phyloP scores from a whole-genome alignment of 1,140 invertebrate genomes.

The Drosophila setifemur region DNA sequence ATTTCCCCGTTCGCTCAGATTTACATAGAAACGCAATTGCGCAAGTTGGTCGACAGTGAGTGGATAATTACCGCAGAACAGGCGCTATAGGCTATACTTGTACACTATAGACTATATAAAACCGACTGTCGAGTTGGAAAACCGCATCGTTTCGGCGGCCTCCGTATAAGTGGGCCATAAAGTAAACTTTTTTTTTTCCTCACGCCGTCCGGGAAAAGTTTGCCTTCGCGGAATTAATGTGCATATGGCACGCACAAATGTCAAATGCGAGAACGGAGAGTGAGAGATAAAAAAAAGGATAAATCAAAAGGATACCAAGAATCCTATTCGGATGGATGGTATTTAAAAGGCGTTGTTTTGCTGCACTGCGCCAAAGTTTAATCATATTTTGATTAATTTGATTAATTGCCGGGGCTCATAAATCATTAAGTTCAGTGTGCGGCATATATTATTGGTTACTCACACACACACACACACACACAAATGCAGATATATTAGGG shows the following conservation, averaged over 20 bases:
- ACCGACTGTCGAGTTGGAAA: conserved; percentile 3
- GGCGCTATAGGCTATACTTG: conserved; percentile 14
- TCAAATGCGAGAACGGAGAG: conserved; percentile 5
- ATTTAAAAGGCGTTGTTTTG: conserved; percentile 65
- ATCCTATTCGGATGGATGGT: conserved; percentile 10
- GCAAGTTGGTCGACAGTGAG: conserved; percentile 44
- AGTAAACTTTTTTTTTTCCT: conserved; percentile 67
- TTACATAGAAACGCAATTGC: conserved; percentile 59
- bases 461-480: neutral
- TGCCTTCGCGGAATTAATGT: conserved; percentile 66
- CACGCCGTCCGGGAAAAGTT: conserved; percentile 44
- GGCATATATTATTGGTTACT: conserved; percentile 63
- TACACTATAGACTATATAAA: neutral
- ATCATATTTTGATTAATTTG: conserved; percentile 77
- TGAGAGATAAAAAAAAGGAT: neutral
- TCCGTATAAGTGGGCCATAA: conserved; percentile 65
- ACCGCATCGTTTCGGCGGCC: conserved; percentile 54
- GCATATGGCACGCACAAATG: conserved; percentile 70
- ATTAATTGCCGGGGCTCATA: conserved; percentile 71
- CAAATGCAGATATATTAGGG: neutral
- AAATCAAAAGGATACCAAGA: neutral
- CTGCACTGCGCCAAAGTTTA: conserved; percentile 75
- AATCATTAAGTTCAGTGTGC: conserved; percentile 70
- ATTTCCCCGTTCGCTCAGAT: conserved; percentile 1
- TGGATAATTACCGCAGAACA: conserved; percentile 67